Conservation (phyloP, 2,113 vertebrate species). For the Onychostoma macrolepis region DNA sequence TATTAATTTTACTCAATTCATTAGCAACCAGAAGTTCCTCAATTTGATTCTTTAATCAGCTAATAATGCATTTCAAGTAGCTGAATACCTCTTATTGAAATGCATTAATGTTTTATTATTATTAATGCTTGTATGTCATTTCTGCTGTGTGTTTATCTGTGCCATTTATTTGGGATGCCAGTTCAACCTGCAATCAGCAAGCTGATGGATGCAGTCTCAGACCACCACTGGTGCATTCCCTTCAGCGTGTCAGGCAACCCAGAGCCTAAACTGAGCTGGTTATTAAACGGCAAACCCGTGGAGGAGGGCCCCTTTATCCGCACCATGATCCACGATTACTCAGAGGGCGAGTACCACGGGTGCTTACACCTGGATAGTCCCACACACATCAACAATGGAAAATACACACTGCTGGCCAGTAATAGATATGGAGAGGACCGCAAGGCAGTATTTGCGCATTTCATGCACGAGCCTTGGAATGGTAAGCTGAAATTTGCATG, state of each 20-base stretch:
- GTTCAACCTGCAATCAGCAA: constrained; percentile 93
- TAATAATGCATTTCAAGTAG: not conserved
- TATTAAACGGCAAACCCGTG: constrained; percentile 78
- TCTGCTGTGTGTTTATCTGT: not conserved
- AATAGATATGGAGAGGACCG: constrained; percentile 85
- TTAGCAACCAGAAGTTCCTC: not conserved
- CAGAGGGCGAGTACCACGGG: constrained; percentile 93
- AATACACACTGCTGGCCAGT: constrained; percentile 85
- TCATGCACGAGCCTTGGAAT: constrained; percentile 87
- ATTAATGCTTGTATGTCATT: not conserved
- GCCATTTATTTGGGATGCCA: constrained; percentile 71
- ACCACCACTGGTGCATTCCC: constrained; percentile 99
- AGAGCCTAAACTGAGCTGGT: constrained; percentile 84
- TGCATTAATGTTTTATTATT: not conserved
- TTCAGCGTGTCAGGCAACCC: constrained; percentile 96
- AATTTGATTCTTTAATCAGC: not conserved
- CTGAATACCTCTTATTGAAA: too few species aligned
- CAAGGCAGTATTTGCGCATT: constrained; percentile 85
- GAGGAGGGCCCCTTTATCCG: constrained; percentile 86
- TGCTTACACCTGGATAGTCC: constrained; percentile 95
- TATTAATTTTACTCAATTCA: not conserved
- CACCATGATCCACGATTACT: constrained; percentile 89
- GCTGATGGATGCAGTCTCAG: constrained; percentile 86
- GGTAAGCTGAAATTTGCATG: constrained; percentile 74
- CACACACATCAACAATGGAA: constrained; percentile 94